Conservation (phyloP, 2,113 vertebrate species). For the Pavo muticus region DNA sequence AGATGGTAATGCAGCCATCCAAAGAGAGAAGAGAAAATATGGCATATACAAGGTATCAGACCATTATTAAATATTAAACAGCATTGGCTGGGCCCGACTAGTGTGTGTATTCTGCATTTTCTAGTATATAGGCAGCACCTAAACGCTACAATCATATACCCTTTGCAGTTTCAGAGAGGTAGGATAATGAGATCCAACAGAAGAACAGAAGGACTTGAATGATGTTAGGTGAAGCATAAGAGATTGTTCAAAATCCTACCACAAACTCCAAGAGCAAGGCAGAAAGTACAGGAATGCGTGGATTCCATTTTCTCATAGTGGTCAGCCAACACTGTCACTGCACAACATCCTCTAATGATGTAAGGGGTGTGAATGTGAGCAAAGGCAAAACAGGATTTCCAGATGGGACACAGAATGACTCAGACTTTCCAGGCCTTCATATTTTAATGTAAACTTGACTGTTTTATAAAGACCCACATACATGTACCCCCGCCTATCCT, state of each 20-base stretch:
- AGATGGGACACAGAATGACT: slow-evolving; percentile 57
- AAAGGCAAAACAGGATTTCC: slow-evolving; percentile 58
- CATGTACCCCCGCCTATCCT: background rate
- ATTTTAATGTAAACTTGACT: slow-evolving; percentile 50
- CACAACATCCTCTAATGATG: slow-evolving; percentile 23
- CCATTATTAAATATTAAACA: background rate
- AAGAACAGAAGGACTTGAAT: background rate
- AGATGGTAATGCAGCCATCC: background rate
- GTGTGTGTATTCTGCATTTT: background rate
- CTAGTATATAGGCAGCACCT: background rate
- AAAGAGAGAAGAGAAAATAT: background rate
- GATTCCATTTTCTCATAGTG: slow-evolving; percentile 12
- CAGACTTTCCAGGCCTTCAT: slow-evolving; percentile 24
- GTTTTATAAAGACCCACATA: background rate
- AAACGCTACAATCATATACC: background rate
- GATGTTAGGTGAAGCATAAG: background rate
- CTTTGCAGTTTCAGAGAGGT: background rate
- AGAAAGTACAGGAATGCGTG: slow-evolving; percentile 13
- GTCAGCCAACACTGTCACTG: slow-evolving; percentile 8
- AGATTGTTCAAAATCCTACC: background rate
- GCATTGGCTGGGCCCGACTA: background rate
- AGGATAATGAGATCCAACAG: background rate
- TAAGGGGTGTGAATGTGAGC: slow-evolving; percentile 36
- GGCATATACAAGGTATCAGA: background rate
- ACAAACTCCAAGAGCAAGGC: background rate